Base-by-base conservation (phyloP, 2,113 vertebrate species). In the Tinamus guttatus region DNA sequence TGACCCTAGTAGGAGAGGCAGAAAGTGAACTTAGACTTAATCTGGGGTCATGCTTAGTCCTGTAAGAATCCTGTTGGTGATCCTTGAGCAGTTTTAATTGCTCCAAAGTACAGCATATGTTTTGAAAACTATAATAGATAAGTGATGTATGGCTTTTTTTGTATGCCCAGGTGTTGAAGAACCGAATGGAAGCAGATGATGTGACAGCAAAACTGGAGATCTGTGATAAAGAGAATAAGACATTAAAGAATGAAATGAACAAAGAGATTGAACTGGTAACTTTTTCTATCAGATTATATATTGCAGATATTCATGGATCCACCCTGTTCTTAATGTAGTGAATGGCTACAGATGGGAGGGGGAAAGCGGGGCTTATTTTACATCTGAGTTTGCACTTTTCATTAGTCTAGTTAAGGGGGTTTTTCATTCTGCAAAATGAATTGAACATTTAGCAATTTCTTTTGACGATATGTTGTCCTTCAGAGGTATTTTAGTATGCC, bases 181-280 rank as follows among this genome's bases (percentile, higher is more conserved):
- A 98, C 9, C 98, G 96, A 19, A 88, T 97, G 12, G 99, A 99
- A 74, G 98, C 98, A 11, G 98, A 99, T 30, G 98, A 99, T 25
- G 97, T 98, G 82, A 90, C 98, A 24, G 77, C 98, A 76, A 98
- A 96, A 56, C 97, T 99, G 90, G 98, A 99, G 65, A 96, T 96
- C 71, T 98, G 96, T 5, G 98, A 99, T 68, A 97, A 89, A 93
- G 98, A 99, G 81, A 99, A 98, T 34, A 98, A 95, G 91, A 58
- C 83, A 2, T 81, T 98, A 25, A 98, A 97, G 65, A 97, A 97
- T 6, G 97, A 99, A 95, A 97, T 98, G 98, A 98, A 97, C 82
- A 97, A 94, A 77, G 98, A 99, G 93, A 91, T 99, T 5, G 98
- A 99, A 83, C 93, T 96, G 97, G 99, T 98, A 98, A 97, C 47